phyloP scores from a whole-genome alignment of 1,140 invertebrate species.

The Zaprionus vittiger region DNA sequence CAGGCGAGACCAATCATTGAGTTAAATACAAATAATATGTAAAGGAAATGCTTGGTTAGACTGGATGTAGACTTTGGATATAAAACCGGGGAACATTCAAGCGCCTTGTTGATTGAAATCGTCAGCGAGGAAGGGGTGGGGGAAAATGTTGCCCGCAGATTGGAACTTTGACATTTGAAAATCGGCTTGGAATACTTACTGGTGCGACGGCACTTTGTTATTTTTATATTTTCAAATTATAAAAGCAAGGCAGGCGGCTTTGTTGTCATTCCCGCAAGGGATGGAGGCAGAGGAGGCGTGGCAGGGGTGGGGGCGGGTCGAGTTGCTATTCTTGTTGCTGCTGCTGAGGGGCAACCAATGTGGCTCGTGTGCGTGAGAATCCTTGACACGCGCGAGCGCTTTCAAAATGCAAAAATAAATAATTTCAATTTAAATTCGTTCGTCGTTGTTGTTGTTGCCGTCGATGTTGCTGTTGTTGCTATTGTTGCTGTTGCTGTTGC shows the following conservation, averaged over 20 bases:
- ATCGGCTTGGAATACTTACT: slow-evolving; percentile 43
- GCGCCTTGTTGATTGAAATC: background rate
- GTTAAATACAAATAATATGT: too few relatives aligned
- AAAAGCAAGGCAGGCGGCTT: slow-evolving; percentile 64
- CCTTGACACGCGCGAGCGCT: slow-evolving; percentile 79
- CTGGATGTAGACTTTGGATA: too few relatives aligned
- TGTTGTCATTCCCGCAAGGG: slow-evolving; percentile 47
- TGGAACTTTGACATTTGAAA: slow-evolving; percentile 72
- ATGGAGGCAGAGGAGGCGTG: slow-evolving; percentile 1
- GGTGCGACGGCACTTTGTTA: slow-evolving; percentile 61
- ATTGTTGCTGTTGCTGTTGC: slow-evolving; percentile 38
- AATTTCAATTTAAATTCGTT: slow-evolving; percentile 82
- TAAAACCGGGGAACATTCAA: too few relatives aligned
- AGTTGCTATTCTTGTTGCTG: slow-evolving; percentile 25
- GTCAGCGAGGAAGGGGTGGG: background rate
- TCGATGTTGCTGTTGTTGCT: slow-evolving; percentile 45
- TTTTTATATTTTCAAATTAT: slow-evolving; percentile 83
- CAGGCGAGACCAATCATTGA: too few relatives aligned
- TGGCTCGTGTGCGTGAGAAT: slow-evolving; percentile 68
- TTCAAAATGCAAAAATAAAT: slow-evolving; percentile 83
- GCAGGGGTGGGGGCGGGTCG: background rate
- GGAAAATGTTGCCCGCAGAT: background rate
- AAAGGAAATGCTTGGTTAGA: too few relatives aligned
- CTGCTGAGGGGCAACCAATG: slow-evolving; percentile 14
- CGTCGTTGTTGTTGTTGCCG: slow-evolving; percentile 49